Evolutionary conservation across 2,888 invertebrate genomes (phyloP).

Genomic region (Dryomyza anilis): DNA sequence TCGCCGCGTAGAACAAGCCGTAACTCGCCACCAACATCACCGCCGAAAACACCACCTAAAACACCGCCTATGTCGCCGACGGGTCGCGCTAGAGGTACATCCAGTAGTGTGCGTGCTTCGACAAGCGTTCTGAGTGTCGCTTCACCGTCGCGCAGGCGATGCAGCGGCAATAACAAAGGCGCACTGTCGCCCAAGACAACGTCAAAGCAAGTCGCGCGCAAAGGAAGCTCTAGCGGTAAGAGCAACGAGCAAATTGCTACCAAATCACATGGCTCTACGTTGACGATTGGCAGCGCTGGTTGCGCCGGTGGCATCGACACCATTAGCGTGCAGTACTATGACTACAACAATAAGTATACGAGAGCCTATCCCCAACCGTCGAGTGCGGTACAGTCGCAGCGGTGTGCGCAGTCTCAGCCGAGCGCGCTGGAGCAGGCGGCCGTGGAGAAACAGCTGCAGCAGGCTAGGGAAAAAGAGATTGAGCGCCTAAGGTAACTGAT

Average conservation of each 20-base stretch:
- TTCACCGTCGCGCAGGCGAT: background rate
- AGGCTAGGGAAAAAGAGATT: slow-evolving; percentile 44
- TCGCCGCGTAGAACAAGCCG: background rate
- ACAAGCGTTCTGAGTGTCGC: background rate
- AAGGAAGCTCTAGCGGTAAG: background rate
- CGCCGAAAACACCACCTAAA: background rate
- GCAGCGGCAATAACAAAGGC: background rate
- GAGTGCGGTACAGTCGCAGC: slow-evolving; percentile 53
- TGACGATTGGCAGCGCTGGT: background rate
- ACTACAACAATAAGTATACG: slow-evolving; percentile 62
- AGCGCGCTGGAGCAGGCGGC: slow-evolving; percentile 54
- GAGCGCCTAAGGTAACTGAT: slow-evolving; percentile 45
- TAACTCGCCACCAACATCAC: background rate
- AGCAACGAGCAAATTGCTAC: background rate
- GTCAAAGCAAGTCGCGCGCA: slow-evolving; percentile 23
- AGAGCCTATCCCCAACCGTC: slow-evolving; percentile 54
- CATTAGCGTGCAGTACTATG: slow-evolving; percentile 60
- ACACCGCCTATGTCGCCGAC: background rate
- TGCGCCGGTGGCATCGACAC: background rate
- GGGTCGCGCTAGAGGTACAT: background rate
- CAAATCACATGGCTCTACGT: background rate
- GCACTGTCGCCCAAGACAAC: slow-evolving; percentile 3
- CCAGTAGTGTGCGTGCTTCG: background rate
- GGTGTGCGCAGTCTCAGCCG: slow-evolving; percentile 38
- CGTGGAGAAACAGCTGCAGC: slow-evolving; percentile 43